Evolutionary conservation across 2,797 vertebrate species (phyloP).

Genomic region (Phrynocephalus vlangalii): DNA sequence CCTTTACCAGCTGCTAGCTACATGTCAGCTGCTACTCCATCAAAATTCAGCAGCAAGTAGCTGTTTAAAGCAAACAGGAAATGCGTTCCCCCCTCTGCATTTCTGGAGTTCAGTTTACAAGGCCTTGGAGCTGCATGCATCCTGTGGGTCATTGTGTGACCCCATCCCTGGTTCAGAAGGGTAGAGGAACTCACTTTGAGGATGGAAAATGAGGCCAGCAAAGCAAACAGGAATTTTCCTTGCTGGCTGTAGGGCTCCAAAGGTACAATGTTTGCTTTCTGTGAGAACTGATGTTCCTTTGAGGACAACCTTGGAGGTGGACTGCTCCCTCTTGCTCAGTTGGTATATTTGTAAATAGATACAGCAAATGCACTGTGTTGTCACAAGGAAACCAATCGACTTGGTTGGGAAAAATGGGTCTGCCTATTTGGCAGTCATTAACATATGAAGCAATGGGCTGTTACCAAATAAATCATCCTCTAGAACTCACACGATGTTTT

Average conservation of each 20-base stretch:
- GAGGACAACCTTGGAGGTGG: not conserved
- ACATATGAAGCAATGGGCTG: not conserved
- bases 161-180: not conserved
- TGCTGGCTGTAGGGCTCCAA: not conserved
- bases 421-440: not conserved
- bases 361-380: not conserved
- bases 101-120: not conserved
- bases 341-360: conserved; percentile 12
- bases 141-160: not conserved
- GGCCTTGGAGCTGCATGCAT: not conserved
- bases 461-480: not conserved
- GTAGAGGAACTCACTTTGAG: not conserved
- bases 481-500: not conserved
- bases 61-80: not conserved
- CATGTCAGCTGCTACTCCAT: not conserved
- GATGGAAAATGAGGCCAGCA: not conserved
- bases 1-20: not conserved
- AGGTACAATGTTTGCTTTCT: not conserved
- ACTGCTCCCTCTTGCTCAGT: not conserved
- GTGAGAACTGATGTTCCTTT: conserved; percentile 14
- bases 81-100: too few relatives aligned
- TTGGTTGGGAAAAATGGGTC: not conserved
- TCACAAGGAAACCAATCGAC: not conserved
- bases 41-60: not conserved
- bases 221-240: conserved; percentile 4